Percentiles rank a stretch among this genome's conserved stretches.
These are phyloP conservation scores for Nephrotoma flavescens DNA, from an alignment of 2,888 invertebrate species.

Conservation along the genomic window DNA sequence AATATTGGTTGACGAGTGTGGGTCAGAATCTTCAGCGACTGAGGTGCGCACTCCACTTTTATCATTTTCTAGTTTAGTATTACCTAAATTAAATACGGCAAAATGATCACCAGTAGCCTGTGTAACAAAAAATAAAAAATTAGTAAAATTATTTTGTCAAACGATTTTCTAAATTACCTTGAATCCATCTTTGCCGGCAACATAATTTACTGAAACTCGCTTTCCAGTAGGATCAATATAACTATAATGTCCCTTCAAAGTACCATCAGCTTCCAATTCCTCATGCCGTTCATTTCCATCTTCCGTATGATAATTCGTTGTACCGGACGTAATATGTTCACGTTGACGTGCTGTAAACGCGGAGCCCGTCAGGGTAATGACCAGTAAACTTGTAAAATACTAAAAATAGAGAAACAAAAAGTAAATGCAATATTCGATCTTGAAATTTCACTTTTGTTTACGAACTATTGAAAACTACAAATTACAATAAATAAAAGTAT, in stretches of 20 bases:
- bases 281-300: constrained; percentile 1
- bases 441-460: background rate
- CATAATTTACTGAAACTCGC: background rate
- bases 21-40: background rate
- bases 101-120: background rate
- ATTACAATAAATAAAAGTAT: background rate
- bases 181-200: background rate
- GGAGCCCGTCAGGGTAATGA: background rate
- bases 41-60: background rate
- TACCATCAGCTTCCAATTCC: background rate
- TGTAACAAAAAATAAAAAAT: background rate
- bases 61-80: background rate
- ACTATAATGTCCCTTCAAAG: background rate
- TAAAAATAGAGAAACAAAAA: background rate
- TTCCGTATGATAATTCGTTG: background rate
- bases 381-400: background rate
- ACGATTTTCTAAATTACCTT: background rate
- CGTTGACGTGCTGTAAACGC: background rate
- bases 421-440: background rate
- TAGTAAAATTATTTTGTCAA: background rate
- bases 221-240: constrained; percentile 1
- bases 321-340: background rate
- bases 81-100: background rate
- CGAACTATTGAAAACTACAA: background rate
- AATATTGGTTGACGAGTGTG: background rate